Base-by-base conservation (phyloP, 2,113 vertebrate genomes). In the Nothocercus nigrocapillus region DNA sequence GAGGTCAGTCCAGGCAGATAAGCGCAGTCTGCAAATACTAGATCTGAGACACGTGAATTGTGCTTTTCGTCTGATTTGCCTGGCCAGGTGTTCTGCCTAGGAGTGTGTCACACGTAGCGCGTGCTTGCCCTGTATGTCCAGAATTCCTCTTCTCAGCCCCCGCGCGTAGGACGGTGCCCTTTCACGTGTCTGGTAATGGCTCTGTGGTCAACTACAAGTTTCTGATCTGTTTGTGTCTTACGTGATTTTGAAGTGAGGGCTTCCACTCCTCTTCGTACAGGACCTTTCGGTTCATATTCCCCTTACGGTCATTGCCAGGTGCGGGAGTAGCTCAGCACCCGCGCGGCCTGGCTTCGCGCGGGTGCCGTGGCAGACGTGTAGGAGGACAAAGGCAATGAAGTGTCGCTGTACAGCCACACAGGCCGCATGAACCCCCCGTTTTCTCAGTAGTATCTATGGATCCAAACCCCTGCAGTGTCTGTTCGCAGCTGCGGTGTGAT, bases 131-230 rank as follows among this genome's bases (percentile, higher is more conserved):
- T 28, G 1, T 0, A 1, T 36, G 42, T 75, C 47, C 74, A 56
- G 44, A 87, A 34, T 32, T 51, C 19, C 32, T 56, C 42, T 66
- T 24, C 32, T 88, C 47, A 69, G 69, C 49, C 34, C 11, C 18
- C 2, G 0, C 64, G 59, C 67, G n/a, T 19, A 54, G 47, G 30
- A 59, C 0, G 0, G 25, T 58, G 42, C 8, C 17, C 63, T 64
- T 7, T 27, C 28, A 20, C 1, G 0, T 15, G 20, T 64, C 49
- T 59, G 45, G 22, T 19, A 38, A 21, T 19, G 34, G 25, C 47
- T 80, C 38, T 8, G 30, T 22, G 9, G n/a, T 81, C 45, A 73
- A 34, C 34, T 45, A 3, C 30, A 44, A 0, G 1, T 22, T 84
- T 74, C 32, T 4, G 3, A 77, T 38, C 30, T 51, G 15, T 0